Evolutionary conservation across 2,888 invertebrate species (phyloP).

Genomic region (Nephrocerus scutellatus): DNA sequence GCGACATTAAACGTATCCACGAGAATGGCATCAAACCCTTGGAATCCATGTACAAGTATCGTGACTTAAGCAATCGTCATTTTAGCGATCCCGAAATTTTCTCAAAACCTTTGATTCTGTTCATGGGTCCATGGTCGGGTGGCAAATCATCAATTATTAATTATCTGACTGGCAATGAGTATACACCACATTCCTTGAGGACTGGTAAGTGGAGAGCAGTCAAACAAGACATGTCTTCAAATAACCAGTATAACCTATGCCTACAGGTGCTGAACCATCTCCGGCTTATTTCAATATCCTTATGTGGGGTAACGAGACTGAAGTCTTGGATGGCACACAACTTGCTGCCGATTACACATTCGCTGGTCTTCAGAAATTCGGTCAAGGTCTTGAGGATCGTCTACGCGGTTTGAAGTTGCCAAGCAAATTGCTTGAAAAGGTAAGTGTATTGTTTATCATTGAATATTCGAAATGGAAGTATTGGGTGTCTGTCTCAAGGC

Average conservation of each 20-base stretch:
- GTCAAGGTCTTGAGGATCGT: constrained; percentile 85
- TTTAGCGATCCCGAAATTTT: constrained; percentile 93
- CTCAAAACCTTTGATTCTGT: constrained; percentile 84
- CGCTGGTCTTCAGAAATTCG: constrained; percentile 89
- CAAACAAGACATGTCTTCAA: constrained; percentile 6
- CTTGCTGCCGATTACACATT: constrained; percentile 93
- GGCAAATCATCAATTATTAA: constrained; percentile 93
- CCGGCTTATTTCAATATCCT: constrained; percentile 88
- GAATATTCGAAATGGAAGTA: no score
- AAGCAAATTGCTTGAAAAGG: constrained; percentile 81
- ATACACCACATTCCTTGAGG: constrained; percentile 72
- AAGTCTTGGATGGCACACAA: constrained; percentile 85
- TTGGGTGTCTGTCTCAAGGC: no score
- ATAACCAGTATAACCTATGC: no score
- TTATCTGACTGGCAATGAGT: constrained; percentile 82
- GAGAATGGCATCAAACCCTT: constrained; percentile 83
- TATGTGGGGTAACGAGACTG: constrained; percentile 79
- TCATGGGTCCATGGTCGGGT: constrained; percentile 96
- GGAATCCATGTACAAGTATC: constrained; percentile 84
- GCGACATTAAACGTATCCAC: constrained; percentile 78
- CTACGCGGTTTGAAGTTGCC: constrained; percentile 74
- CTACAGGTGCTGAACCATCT: constrained; percentile 82
- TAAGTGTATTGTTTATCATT: no score
- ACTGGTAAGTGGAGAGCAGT: constrained; percentile 67
- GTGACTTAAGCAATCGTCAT: constrained; percentile 84